A percentile compares a stretch with the other conserved stretches of the same genome.
Evolutionary conservation across 1,140 invertebrate species (phyloP).

Genomic region (Achroia grisella): DNA sequence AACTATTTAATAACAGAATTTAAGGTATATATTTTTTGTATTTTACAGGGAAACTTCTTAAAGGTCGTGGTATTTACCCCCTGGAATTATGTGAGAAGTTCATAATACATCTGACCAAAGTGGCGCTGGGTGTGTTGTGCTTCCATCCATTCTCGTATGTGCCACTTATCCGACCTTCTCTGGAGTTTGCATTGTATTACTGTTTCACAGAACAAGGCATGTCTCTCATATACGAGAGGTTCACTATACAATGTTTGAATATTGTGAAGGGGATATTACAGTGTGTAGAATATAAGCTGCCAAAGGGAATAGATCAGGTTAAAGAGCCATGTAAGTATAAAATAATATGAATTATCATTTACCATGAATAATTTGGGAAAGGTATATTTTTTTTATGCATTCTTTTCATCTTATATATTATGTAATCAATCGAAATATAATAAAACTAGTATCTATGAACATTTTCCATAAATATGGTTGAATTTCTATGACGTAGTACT

Average conservation of each 20-base stretch:
- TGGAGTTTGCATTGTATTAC: conserved; percentile 89
- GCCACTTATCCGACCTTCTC: conserved; percentile 82
- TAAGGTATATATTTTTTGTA: too few relatives aligned
- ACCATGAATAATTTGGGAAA: too few relatives aligned
- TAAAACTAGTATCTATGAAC: too few relatives aligned
- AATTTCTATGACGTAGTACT: too few relatives aligned
- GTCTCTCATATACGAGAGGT: conserved; percentile 85
- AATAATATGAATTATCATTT: too few relatives aligned
- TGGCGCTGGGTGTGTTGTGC: conserved; percentile 83
- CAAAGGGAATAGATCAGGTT: conserved; percentile 75
- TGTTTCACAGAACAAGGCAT: conserved; percentile 88
- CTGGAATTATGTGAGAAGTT: conserved; percentile 85
- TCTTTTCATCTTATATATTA: too few relatives aligned
- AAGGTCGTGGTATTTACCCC: conserved; percentile 75
- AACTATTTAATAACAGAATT: too few relatives aligned
- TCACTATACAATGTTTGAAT: conserved; percentile 92
- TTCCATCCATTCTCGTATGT: conserved; percentile 86
- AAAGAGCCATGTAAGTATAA: conserved; percentile 63
- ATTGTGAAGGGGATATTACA: conserved; percentile 89
- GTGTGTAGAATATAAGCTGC: conserved; percentile 82
- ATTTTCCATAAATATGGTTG: too few relatives aligned
- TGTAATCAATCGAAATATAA: too few relatives aligned
- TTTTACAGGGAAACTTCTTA: conserved; percentile 78
- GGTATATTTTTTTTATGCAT: too few relatives aligned
- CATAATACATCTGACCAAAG: conserved; percentile 86